Base-by-base conservation (phyloP, 2,113 vertebrate species). In the Plectropomus leopardus region DNA sequence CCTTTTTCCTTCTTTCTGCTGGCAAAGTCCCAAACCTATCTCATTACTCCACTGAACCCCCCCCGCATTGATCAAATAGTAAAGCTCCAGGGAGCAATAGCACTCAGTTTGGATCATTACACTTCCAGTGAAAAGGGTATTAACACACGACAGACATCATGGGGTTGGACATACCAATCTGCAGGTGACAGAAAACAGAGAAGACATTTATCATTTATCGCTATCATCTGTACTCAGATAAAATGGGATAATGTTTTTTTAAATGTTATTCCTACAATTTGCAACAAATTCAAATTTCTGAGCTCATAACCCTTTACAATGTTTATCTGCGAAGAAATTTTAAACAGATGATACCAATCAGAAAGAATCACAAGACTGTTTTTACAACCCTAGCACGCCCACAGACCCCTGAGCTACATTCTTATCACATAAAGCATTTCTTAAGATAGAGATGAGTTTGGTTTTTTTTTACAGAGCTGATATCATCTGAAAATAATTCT, bases 401-500 rank as follows among this genome's bases (percentile, higher is more conserved):
- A 0, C 32, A 42, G 51, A 65, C 19, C 87, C 82, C 32, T 9
- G 11, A 85, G 81, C 76, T 17, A 53, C 69, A 30, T 19, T 83
- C 78, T 78, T 82, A 88, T 86, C 76, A 76, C 23, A 32, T 1
- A 44, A 70, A 82, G 59, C 68, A 53, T 71, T 83, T 86, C 65
- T 21, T 7, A 55, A 75, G 57, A 45, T 32, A 70, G 53, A 80
- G 76, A 71, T 76, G n/a, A 54, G 40, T 55, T n/a, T n/a, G n/a
- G n/a, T 61, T 51, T 80, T n/a, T 50, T 51, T 28, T 53, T 50
- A 60, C 68, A 63, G 28, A 0, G 57, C 72, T 76, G 79, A 86
- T 82, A 82, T 4, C 63, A 85, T 88, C 79, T 79, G 57, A 64
- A 86, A 88, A 84, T 72, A 72, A 10, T 82, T 58, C 74, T 78